Evolutionary conservation across 2,888 invertebrate species (phyloP), one percentile per base, ranked within the genome.

Genomic region (Diadromus collaris): DNA sequence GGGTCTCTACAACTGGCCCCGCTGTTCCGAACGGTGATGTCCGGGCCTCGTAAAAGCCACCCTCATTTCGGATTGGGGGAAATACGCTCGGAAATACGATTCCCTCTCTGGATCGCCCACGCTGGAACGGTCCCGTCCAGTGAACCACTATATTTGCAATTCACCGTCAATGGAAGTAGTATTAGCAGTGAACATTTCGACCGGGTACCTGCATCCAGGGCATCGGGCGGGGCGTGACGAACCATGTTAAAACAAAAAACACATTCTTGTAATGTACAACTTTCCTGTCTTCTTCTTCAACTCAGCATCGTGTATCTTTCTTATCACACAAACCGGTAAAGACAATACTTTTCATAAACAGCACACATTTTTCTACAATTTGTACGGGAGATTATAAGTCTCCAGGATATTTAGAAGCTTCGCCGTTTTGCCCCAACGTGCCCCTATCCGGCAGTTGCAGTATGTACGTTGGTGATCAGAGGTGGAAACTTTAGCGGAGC

Each of bases 21-120:
- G 51, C 61, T n/a, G 27, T 48, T 27, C 58, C 24, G 24, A 19
- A n/a, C 70, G 44, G 24, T 68, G 71, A 63, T 75, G 70, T 75
- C 70, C 74, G 67, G 46, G 44, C 21, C 21, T 75, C 70, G 56
- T 54, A 71, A 78, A 75, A 63, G 70, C 58, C 67, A 74, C 5
- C 58, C 34, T 48, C 34, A 27, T 44, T 19, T 24, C 19, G 6
- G 24, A 4, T 6, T 16, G n/a, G 19, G 6, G 19, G 10, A 71
- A 56, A 13, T 56, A 54, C 60, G 48, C 27, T 51, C 34, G 56
- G 32, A 56, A 41, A 41, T 41, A 41, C 38, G 16, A 56, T 63
- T 63, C 67, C 51, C 19, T 10, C 10, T 41, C 21, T 21, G 65
- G 27, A 76, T 76, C 61, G 56, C 70, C 58, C 64, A 54, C 34